Conservation (phyloP, 1,140 invertebrate species). For the Neoseiulus cucumeris region DNA sequence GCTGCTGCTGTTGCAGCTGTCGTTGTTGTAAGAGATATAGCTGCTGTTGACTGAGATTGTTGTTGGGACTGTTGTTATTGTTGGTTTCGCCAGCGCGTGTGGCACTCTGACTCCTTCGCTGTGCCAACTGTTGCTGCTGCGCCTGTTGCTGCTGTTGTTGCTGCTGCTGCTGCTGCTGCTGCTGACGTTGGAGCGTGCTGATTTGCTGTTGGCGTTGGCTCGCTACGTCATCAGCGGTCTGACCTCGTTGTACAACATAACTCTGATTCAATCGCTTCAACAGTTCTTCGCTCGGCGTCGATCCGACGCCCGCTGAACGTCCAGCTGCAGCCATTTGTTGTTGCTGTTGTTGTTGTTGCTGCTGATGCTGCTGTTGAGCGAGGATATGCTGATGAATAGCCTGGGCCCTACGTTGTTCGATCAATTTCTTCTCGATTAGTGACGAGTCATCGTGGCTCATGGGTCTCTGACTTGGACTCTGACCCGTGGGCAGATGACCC, state of each 20-base stretch:
- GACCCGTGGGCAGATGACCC: background rate
- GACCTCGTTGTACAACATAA: constrained; percentile 4
- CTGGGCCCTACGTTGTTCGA: constrained; percentile 1
- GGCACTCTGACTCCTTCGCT: constrained; percentile 1
- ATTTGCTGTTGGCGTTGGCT: background rate
- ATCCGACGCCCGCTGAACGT: background rate
- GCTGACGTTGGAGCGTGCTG: background rate
- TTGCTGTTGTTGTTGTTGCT: constrained; percentile 1
- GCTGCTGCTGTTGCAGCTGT: background rate
- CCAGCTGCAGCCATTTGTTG: background rate
- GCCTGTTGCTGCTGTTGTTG: constrained; percentile 11
- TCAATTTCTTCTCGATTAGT: constrained; percentile 10
- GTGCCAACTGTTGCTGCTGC: constrained; percentile 3
- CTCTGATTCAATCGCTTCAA: constrained; percentile 6
- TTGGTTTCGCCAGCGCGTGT: background rate
- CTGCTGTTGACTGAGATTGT: constrained; percentile 3
- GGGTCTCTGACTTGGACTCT: background rate
- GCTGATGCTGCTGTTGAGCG: background rate
- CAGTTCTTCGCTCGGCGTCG: background rate
- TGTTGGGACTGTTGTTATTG: constrained; percentile 7
- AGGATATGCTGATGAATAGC: constrained; percentile 7
- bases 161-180: constrained; percentile 13
- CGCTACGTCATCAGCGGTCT: background rate
- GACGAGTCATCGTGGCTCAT: constrained; percentile 10
- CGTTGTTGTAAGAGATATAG: background rate